Conservation (phyloP, 2,113 vertebrate genomes). For the Pedetes capensis region DNA sequence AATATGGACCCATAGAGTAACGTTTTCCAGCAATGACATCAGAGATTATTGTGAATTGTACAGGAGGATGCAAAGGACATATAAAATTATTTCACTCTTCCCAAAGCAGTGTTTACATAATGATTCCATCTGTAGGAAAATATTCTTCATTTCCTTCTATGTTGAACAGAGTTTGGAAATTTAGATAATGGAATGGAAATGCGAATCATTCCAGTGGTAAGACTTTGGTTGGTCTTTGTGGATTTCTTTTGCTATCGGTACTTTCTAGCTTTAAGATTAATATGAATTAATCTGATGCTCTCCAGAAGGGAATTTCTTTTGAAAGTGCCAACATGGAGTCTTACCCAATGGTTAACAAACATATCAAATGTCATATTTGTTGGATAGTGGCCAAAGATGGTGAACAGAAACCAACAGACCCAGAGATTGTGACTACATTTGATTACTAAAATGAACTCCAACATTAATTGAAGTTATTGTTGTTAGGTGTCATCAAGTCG, state of each 20-base stretch:
- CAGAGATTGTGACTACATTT: background rate
- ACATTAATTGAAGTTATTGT: too few relatives aligned
- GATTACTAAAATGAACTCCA: background rate
- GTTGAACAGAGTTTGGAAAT: background rate
- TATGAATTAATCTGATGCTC: too few relatives aligned
- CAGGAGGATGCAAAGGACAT: background rate
- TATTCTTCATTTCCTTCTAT: background rate
- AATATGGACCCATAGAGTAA: background rate
- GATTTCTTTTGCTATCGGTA: background rate
- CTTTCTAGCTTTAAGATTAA: background rate
- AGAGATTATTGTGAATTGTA: background rate
- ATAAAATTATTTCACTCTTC: background rate
- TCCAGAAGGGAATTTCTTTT: background rate
- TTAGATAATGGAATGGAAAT: background rate
- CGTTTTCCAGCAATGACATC: too few relatives aligned
- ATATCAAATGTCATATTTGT: too few relatives aligned
- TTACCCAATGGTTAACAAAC: background rate
- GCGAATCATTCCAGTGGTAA: background rate
- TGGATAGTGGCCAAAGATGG: too few relatives aligned
- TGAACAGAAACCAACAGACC: background rate
- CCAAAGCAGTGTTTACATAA: background rate
- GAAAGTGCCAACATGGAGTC: background rate
- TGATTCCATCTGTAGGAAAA: background rate
- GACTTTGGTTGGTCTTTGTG: too few relatives aligned
- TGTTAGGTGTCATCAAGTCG: too few relatives aligned